Evolutionary conservation across 2,113 vertebrate species (phyloP), one percentile per base, ranked within the genome.

Genomic region (Vimba vimba): DNA sequence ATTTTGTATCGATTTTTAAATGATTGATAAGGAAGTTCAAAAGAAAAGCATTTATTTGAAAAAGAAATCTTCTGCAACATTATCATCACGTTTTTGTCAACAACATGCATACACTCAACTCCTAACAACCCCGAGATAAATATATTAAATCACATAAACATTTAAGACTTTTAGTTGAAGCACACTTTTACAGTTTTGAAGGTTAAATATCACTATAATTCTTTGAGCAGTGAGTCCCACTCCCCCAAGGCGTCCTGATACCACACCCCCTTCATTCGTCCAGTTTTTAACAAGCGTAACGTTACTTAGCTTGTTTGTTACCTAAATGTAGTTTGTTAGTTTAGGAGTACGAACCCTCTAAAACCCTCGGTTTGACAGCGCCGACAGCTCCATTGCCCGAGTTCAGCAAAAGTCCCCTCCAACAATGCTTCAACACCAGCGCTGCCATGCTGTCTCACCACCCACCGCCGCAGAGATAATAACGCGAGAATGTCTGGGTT

Each of bases 381-480:
- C 80, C 36, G n/a, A 91, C 76, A 11, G 90, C 88, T 68, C 92
- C 92, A 87, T 92, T 88, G 13, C 47, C 90, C 85, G 92, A 89
- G 79, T 91, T 90, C 0, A 89, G 87, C 36, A 90, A 90, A 92
- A 94, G 89, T 91, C 93, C 93, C 92, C 89, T 93, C 87, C 93
- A 85, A 59, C 92, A 93, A 84, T 89, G 93, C 82, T 90, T 92
- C 87, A 94, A 81, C 84, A 89, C 87, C 10, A 91, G 89, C 80
- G 92, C 94, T 86, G 95, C 95, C 95, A 96, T 96, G 90, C 90
- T 95, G 91, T 64, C 89, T 30, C 84, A 43, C 2, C 74, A 89
- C 85, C 74, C 88, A 84, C 87, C 79, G 86, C 89, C 59, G 55
- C 21, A 12, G 71, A 93, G 43, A 43, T 43, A 90, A 17, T 92